Evolutionary conservation across 2,888 invertebrate genomes (phyloP).

Genomic region (Tolmerus cingulatus): DNA sequence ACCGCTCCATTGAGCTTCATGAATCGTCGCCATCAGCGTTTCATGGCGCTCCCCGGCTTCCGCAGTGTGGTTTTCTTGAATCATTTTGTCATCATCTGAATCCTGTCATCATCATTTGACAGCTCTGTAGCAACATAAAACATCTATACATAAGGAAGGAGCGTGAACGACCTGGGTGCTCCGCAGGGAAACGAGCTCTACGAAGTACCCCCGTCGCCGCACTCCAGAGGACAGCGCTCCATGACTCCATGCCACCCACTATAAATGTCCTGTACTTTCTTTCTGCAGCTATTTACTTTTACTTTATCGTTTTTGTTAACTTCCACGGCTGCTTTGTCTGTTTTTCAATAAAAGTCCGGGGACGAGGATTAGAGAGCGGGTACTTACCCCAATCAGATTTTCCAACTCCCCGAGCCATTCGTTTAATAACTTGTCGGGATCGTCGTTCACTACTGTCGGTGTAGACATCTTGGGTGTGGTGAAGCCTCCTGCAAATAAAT

Average conservation of each 20-base stretch:
- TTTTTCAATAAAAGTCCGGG: background rate
- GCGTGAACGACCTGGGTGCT: background rate
- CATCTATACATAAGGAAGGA: background rate
- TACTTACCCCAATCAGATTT: conserved; percentile 66
- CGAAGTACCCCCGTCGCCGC: background rate
- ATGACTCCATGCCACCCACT: background rate
- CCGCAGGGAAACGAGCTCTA: conserved; percentile 1
- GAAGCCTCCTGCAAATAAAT: conserved; percentile 15
- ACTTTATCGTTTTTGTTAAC: conserved; percentile 6
- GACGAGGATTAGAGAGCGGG: background rate
- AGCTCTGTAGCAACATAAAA: background rate
- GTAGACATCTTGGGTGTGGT: conserved; percentile 44
- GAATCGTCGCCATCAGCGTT: conserved; percentile 1
- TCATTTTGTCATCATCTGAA: conserved; percentile 20
- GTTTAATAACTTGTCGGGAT: conserved; percentile 67
- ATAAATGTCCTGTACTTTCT: background rate
- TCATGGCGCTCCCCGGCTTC: background rate
- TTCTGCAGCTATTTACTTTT: background rate
- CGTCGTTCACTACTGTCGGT: conserved; percentile 52
- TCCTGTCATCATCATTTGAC: conserved; percentile 38
- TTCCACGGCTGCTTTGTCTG: background rate
- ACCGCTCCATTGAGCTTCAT: background rate
- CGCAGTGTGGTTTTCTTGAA: conserved; percentile 7
- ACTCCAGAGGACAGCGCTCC: background rate
- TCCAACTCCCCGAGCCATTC: conserved; percentile 69